Conservation (phyloP, 37 sponge, comb jelly and placozoan species). For the Axinella damicornis region DNA sequence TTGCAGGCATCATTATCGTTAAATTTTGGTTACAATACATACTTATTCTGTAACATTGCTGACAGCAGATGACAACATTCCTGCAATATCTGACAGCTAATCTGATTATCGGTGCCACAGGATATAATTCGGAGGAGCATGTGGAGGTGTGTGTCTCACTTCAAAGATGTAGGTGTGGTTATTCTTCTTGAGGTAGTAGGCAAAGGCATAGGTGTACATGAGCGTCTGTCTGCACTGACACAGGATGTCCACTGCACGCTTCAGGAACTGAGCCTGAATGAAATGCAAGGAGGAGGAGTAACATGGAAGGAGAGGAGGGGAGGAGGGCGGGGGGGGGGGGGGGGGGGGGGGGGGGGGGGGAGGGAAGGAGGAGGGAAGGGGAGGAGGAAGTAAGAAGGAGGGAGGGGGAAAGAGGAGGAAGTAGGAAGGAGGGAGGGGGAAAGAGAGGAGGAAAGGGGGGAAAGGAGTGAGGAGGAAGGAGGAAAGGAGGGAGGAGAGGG, state of each 20-base stretch:
- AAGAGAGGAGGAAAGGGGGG: background rate
- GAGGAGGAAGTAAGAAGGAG: background rate
- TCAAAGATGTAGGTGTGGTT: constrained; percentile 93
- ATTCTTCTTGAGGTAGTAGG: constrained; percentile 89
- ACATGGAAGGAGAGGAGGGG: background rate
- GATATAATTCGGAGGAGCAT: too few relatives aligned
- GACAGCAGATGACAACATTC: too few relatives aligned
- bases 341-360: background rate
- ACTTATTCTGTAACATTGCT: too few relatives aligned
- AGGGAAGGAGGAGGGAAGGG: background rate
- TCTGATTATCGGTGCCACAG: too few relatives aligned
- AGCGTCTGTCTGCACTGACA: constrained; percentile 87
- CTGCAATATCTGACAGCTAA: too few relatives aligned
- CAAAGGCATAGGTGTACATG: constrained; percentile 94
- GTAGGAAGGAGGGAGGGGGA: background rate
- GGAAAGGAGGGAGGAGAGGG: background rate
- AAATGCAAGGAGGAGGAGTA: background rate
- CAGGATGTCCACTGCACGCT: constrained; percentile 89
- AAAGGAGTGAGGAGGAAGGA: background rate
- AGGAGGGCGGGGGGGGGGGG: background rate
- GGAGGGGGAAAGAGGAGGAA: background rate
- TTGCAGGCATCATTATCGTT: too few relatives aligned
- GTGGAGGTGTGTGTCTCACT: constrained; percentile 37
- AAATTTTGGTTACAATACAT: too few relatives aligned
- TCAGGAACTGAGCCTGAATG: constrained; percentile 83